phyloP scores from a whole-genome alignment of 53 echinoderm and acorn worm species.

The Temnopleurus reevesii region DNA sequence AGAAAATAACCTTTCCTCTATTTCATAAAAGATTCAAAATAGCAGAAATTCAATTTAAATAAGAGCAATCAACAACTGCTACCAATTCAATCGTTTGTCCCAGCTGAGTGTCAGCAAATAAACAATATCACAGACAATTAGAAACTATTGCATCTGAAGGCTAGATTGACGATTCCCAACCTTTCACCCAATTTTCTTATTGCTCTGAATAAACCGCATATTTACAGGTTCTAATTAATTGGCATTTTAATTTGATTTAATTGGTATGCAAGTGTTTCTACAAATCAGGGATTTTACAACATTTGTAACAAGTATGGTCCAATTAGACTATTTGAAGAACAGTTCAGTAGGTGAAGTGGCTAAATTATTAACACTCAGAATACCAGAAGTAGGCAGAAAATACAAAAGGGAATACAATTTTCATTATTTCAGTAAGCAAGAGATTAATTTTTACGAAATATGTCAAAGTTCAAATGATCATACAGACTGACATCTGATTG shows the following conservation, averaged over 20 bases:
- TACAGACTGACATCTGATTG: too few relatives aligned
- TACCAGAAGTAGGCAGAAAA: too few relatives aligned
- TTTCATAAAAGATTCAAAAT: slow-evolving; percentile 26
- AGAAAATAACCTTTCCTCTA: slow-evolving; percentile 6
- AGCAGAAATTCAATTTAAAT: not conserved
- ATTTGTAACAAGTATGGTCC: not conserved
- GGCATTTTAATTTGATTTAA: slow-evolving; percentile 22
- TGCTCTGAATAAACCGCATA: slow-evolving; percentile 11
- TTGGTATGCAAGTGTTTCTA: slow-evolving; percentile 40
- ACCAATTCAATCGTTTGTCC: not conserved
- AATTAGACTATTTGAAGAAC: slow-evolving; percentile 12
- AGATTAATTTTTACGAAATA: too few relatives aligned
- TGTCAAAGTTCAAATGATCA: too few relatives aligned
- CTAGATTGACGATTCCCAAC: not conserved
- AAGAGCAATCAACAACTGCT: not conserved
- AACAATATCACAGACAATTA: not conserved
- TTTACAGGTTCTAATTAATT: slow-evolving; percentile 8
- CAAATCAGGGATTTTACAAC: slow-evolving; percentile 24
- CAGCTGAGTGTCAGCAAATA: not conserved
- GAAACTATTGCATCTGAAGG: not conserved
- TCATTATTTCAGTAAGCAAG: too few relatives aligned
- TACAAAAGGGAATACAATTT: too few relatives aligned
- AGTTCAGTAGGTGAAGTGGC: slow-evolving; percentile 17
- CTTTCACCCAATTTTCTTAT: slow-evolving; percentile 42
- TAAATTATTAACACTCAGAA: not conserved